Evolutionary conservation across 2,113 vertebrate species (phyloP).

Genomic region (Nicator chloris): DNA sequence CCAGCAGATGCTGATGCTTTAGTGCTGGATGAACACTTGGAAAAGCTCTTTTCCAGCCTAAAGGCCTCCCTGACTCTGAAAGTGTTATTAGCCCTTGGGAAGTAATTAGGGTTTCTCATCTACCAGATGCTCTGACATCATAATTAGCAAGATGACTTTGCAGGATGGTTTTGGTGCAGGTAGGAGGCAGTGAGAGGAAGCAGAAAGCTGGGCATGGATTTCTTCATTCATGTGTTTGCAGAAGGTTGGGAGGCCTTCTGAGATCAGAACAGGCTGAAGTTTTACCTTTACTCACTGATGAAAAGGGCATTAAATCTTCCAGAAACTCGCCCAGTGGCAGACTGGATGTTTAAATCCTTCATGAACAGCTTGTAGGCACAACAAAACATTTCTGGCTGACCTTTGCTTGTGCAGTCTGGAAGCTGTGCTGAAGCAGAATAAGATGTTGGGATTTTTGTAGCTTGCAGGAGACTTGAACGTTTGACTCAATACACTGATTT

Average conservation of each 20-base stretch:
- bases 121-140: neutral
- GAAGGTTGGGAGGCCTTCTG: neutral
- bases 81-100: neutral
- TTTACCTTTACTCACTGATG: neutral
- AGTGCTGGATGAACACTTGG: neutral
- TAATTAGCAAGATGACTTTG: neutral
- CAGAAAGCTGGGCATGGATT: neutral
- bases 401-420: neutral
- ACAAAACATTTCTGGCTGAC: neutral
- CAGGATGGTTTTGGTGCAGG: neutral
- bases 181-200: neutral
- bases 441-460: neutral
- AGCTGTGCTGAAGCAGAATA: neutral
- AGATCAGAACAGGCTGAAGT: neutral
- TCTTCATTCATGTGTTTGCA: neutral
- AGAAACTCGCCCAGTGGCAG: neutral
- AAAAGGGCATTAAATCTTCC: neutral
- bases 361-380: neutral
- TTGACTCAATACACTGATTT: neutral
- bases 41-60: neutral
- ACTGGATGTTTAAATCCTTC: neutral
- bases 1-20: neutral
- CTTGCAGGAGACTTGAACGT: neutral
- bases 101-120: neutral
- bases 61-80: neutral